Evolutionary conservation across 2,888 invertebrate genomes (phyloP).

Genomic region (Timandra comae): DNA sequence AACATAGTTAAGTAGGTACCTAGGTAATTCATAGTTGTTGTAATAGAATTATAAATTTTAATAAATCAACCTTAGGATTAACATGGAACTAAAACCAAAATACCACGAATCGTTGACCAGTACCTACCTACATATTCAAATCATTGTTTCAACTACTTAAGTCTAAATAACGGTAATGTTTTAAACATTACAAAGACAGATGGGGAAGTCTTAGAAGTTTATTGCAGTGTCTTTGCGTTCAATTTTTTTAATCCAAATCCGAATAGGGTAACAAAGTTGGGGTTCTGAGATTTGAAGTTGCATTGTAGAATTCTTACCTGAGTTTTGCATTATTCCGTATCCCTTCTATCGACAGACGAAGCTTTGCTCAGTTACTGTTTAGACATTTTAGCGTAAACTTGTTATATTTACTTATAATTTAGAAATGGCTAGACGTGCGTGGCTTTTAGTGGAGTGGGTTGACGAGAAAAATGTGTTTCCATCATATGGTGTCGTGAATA

Average conservation of each 20-base stretch:
- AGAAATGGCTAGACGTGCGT: conserved; percentile 38
- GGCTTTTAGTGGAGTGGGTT: conserved; percentile 56
- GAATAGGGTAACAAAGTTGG: conserved; percentile 23
- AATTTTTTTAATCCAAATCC: conserved; percentile 21
- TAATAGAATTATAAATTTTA: no score
- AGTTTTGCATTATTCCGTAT: conserved; percentile 7
- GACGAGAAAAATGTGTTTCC: conserved; percentile 40
- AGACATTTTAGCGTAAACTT: conserved; percentile 7
- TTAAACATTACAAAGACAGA: conserved; percentile 1
- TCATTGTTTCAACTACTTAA: no score
- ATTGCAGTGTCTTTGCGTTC: conserved; percentile 15
- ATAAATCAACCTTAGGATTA: no score
- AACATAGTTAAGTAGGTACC: no score
- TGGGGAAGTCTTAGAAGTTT: conserved; percentile 4
- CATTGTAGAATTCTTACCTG: conserved; percentile 32
- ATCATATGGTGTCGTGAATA: conserved; percentile 41
- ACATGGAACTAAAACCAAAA: no score
- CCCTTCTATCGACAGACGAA: conserved; percentile 13
- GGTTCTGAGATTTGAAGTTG: conserved; percentile 19
- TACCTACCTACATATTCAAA: no score
- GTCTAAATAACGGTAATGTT: conserved; percentile 1
- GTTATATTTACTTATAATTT: no score
- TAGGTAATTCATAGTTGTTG: no score
- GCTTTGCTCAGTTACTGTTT: conserved; percentile 18
- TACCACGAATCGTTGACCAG: no score